These are phyloP conservation scores for Phengaris arion DNA, from an alignment of 2,888 invertebrate genomes.

Conservation along the genomic window DNA sequence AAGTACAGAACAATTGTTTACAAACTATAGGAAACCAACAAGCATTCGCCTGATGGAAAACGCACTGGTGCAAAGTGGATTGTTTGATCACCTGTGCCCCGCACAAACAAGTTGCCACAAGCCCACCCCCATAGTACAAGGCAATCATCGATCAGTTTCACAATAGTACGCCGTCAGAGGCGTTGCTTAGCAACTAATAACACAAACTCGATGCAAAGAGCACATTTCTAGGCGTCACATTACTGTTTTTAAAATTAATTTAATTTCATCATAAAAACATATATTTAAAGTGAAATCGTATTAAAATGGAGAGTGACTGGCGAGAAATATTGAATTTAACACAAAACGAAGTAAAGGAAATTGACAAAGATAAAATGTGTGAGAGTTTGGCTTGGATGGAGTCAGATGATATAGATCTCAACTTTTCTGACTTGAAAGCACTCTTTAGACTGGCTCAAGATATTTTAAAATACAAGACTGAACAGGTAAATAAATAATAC, in stretches of 20 bases:
- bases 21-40: too few species aligned
- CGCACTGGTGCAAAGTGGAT: too few species aligned
- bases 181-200: slow-evolving; percentile 19
- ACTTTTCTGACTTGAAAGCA: slow-evolving; percentile 76
- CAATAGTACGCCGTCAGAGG: too few species aligned
- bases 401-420: slow-evolving; percentile 77
- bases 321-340: slow-evolving; percentile 77
- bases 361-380: slow-evolving; percentile 82
- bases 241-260: neutral
- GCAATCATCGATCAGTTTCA: too few species aligned
- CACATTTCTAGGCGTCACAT: neutral
- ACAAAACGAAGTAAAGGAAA: slow-evolving; percentile 76
- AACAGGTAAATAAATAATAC: slow-evolving; percentile 74
- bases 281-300: slow-evolving; percentile 21
- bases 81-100: too few species aligned
- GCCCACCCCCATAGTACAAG: too few species aligned
- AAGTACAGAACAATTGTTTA: too few species aligned
- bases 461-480: slow-evolving; percentile 83
- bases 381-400: slow-evolving; percentile 82
- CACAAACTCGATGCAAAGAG: neutral
- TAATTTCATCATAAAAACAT: neutral
- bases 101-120: too few species aligned
- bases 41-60: too few species aligned
- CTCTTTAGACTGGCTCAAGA: slow-evolving; percentile 83
- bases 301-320: slow-evolving; percentile 79